Evolutionary conservation across 2,113 vertebrate species (phyloP).

Genomic region (Hylia prasina): DNA sequence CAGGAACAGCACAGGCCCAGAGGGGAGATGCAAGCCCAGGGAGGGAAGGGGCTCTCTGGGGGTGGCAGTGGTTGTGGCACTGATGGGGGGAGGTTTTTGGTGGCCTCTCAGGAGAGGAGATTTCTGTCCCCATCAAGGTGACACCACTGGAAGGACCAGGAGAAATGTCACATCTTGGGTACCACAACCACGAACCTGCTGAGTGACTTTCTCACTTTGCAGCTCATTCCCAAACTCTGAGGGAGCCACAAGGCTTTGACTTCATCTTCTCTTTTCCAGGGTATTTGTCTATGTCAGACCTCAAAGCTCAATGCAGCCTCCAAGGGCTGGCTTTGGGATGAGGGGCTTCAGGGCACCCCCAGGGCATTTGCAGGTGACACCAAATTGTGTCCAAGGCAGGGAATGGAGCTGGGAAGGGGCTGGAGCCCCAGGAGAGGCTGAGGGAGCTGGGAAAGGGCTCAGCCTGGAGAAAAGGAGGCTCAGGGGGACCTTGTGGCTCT

Average conservation of each 20-base stretch:
- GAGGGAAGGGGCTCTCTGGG: neutral
- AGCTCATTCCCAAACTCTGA: neutral
- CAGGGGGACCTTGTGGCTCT: neutral
- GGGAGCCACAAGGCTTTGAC: neutral
- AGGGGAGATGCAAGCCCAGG: neutral
- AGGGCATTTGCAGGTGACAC: neutral
- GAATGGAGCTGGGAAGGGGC: fast-evolving
- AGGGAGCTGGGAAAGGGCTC: neutral
- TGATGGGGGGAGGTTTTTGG: neutral
- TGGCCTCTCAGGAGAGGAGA: neutral
- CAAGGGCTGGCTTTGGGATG: neutral
- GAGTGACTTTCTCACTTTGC: neutral
- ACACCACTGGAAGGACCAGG: neutral
- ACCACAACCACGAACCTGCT: neutral
- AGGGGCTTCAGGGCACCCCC: neutral
- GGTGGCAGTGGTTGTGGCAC: neutral
- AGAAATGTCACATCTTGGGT: fast-evolving
- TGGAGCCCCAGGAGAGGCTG: neutral
- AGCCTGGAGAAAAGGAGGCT: neutral
- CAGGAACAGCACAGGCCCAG: neutral
- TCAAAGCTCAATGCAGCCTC: neutral
- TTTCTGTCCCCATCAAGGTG: neutral
- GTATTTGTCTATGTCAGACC: neutral
- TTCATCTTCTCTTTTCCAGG: neutral
- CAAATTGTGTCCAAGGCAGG: neutral